Percentiles rank a stretch among this genome's conserved stretches.
These are phyloP conservation scores for Amphiprion percula DNA, from an alignment of 2,113 vertebrate species.

Conservation along the genomic window DNA sequence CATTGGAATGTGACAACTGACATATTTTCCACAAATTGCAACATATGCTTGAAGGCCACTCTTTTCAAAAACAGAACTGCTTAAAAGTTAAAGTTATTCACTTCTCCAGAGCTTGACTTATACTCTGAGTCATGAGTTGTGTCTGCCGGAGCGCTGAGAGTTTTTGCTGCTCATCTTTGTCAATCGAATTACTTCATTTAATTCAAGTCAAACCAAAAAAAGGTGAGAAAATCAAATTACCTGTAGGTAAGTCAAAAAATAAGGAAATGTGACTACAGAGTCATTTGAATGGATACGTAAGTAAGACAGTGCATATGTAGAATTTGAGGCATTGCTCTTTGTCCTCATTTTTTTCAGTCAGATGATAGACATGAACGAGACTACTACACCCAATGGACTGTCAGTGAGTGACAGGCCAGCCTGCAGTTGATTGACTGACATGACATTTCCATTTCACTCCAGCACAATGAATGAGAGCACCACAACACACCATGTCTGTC, in stretches of 20 bases:
- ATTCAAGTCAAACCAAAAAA: conserved; percentile 1
- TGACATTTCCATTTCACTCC: conserved; percentile 23
- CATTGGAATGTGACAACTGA: conserved; percentile 1
- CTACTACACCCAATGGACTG: conserved; percentile 29
- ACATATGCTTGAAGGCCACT: conserved; percentile 6
- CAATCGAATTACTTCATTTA: not conserved
- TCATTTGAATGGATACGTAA: not conserved
- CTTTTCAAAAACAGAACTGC: not conserved
- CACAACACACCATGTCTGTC: not conserved
- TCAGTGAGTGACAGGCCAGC: conserved; percentile 31
- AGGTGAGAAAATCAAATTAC: conserved; percentile 11
- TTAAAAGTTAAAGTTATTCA: not conserved
- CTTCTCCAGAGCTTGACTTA: not conserved
- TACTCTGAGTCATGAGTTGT: not conserved
- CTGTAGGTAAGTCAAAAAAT: not conserved
- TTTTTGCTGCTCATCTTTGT: not conserved
- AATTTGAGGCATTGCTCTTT: not conserved
- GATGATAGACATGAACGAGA: conserved; percentile 24
- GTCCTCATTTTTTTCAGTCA: not conserved
- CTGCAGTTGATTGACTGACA: conserved; percentile 45
- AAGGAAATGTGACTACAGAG: not conserved
- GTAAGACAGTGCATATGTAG: not conserved
- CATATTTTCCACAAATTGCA: not conserved
- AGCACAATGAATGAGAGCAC: conserved; percentile 17
- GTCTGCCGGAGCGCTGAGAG: not conserved